phyloP scores from a whole-genome alignment of 64 coral and sea anemone species.

The Anthopleura sola region DNA sequence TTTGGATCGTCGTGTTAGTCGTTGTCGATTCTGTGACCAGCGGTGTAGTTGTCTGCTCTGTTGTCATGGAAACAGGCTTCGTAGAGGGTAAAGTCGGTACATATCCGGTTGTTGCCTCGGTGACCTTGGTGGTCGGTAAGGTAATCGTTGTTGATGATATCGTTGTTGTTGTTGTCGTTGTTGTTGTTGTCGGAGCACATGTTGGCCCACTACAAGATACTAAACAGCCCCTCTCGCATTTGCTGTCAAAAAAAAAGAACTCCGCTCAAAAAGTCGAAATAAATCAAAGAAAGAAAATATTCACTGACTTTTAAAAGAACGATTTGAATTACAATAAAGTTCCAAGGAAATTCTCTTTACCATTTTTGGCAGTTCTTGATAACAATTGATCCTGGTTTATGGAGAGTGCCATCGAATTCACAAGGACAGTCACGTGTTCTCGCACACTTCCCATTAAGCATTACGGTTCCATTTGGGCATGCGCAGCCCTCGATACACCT shows the following conservation, averaged over 20 bases:
- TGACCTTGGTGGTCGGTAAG: background rate
- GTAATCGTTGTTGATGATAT: background rate
- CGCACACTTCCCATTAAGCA: slow-evolving; percentile 54
- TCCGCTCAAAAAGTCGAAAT: background rate
- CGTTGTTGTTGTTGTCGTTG: background rate
- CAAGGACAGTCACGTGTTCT: slow-evolving; percentile 44
- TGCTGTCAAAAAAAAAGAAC: slow-evolving; percentile 2
- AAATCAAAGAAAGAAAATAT: background rate
- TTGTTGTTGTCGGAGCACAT: background rate
- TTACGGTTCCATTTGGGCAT: slow-evolving; percentile 70
- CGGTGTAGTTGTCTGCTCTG: background rate
- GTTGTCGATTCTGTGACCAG: background rate
- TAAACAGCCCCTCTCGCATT: slow-evolving; percentile 62
- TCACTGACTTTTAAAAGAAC: no score
- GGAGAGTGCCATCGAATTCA: slow-evolving; percentile 27
- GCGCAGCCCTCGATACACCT: slow-evolving; percentile 63
- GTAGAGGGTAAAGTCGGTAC: background rate
- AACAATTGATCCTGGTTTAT: slow-evolving; percentile 54
- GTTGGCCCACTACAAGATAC: slow-evolving; percentile 56
- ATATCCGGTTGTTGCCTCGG: background rate
- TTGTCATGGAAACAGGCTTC: background rate
- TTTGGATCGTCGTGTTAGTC: background rate
- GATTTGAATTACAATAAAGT: background rate
- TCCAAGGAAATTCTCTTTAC: no score
- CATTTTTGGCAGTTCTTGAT: slow-evolving; percentile 73